These are phyloP conservation scores for Misgurnus anguillicaudatus DNA, from an alignment of 2,113 vertebrate genomes.

Conservation along the genomic window DNA sequence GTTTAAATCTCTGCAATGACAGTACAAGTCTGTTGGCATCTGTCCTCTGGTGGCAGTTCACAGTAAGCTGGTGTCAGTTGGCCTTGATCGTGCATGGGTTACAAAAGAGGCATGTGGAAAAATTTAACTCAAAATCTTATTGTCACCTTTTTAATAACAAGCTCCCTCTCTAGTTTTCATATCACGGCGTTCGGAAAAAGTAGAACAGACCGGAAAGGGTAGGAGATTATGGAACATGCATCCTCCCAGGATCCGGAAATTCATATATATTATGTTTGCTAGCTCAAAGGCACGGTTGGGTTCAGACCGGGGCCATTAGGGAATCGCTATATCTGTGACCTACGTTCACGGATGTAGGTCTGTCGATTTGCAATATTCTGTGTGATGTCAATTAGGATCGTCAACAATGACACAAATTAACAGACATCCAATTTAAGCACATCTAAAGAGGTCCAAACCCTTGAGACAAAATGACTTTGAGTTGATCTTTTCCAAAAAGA, in stretches of 20 bases:
- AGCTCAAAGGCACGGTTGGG: slow-evolving; percentile 37
- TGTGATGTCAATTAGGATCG: slow-evolving; percentile 26
- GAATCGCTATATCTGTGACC: slow-evolving; percentile 27
- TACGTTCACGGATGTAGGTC: slow-evolving; percentile 6
- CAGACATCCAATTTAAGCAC: slow-evolving; percentile 11
- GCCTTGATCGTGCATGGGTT: slow-evolving; percentile 55
- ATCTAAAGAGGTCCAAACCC: slow-evolving; percentile 31
- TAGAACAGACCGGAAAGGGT: slow-evolving; percentile 45
- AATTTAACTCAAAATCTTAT: slow-evolving; percentile 76
- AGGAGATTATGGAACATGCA: slow-evolving; percentile 12
- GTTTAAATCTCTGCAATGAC: slow-evolving; percentile 2
- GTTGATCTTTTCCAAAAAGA: slow-evolving; percentile 23
- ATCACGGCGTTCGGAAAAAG: slow-evolving; percentile 62
- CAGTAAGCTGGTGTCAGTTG: slow-evolving; percentile 60
- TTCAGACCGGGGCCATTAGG: slow-evolving; percentile 14
- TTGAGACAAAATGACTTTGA: slow-evolving; percentile 31
- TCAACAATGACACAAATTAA: slow-evolving; percentile 35
- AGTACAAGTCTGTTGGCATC: slow-evolving; percentile 10
- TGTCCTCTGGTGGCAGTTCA: slow-evolving; percentile 54
- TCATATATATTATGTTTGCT: slow-evolving; percentile 55
- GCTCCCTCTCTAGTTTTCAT: slow-evolving; percentile 66
- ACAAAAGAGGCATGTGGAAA: slow-evolving; percentile 61
- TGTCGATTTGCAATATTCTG: background rate
- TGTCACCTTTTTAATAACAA: slow-evolving; percentile 83
- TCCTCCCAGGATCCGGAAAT: slow-evolving; percentile 69